phyloP scores from a whole-genome alignment of 2,113 vertebrate species.

The Paratilapia polleni region DNA sequence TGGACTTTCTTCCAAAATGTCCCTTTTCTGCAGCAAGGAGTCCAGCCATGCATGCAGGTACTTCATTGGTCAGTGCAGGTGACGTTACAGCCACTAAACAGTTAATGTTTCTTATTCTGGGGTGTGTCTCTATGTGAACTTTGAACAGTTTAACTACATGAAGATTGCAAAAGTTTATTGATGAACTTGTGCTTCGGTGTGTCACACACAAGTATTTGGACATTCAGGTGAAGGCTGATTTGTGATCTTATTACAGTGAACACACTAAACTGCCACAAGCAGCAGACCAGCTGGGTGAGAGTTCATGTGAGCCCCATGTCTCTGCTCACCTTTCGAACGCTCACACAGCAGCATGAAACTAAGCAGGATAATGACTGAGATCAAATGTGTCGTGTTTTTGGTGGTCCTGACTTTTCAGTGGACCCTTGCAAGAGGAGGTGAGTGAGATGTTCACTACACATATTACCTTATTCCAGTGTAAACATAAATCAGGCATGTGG shows the following conservation, averaged over 20 bases:
- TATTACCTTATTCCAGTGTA: not conserved
- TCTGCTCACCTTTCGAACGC: not conserved
- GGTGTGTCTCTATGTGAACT: too few relatives aligned
- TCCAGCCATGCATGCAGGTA: too few relatives aligned
- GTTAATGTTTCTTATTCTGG: too few relatives aligned
- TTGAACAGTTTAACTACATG: too few relatives aligned
- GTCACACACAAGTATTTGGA: not conserved
- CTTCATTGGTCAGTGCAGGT: too few relatives aligned
- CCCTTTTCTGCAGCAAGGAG: too few relatives aligned
- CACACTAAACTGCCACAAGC: rapidly evolving
- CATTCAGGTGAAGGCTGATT: rapidly evolving
- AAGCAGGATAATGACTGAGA: rapidly evolving
- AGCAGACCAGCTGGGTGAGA: not conserved
- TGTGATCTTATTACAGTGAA: not conserved
- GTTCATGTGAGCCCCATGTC: not conserved
- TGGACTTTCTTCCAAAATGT: too few relatives aligned
- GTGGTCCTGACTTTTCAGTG: not conserved
- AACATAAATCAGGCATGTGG: not conserved
- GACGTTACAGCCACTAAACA: too few relatives aligned
- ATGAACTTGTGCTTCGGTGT: too few relatives aligned
- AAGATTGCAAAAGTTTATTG: too few relatives aligned
- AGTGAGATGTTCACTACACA: not conserved
- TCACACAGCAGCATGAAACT: not conserved
- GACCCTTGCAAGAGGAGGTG: not conserved
- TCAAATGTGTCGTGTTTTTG: not conserved